phyloP scores from a whole-genome alignment of 2,888 invertebrate species.

The Arenicola marina region DNA sequence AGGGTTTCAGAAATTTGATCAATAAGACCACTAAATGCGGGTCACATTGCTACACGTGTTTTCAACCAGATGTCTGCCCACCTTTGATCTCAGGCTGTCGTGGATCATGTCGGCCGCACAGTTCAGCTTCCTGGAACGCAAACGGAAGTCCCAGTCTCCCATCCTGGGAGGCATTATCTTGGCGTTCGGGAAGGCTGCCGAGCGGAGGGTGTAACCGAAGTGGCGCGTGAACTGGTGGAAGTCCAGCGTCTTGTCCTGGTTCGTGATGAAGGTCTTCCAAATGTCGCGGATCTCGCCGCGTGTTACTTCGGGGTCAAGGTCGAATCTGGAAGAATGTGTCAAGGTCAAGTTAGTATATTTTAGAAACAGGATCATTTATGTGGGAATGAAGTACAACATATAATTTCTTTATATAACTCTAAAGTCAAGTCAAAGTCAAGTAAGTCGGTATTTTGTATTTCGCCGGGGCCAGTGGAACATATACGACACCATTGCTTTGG shows the following conservation, averaged over 20 bases:
- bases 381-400: no score
- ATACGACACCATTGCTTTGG: no score
- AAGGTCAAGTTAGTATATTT: no score
- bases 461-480: no score
- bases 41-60: no score
- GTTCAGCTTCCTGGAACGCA: conserved; percentile 58
- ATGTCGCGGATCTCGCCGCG: conserved; percentile 58
- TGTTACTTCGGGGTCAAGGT: conserved; percentile 51
- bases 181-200: conserved; percentile 60
- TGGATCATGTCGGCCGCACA: conserved; percentile 58
- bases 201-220: conserved; percentile 56
- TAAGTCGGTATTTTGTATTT: no score
- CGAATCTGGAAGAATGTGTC: conserved; percentile 42
- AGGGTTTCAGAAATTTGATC: no score
- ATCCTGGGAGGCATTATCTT: conserved; percentile 54
- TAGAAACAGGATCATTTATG: no score
- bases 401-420: no score
- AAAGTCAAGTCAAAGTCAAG: no score
- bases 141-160: conserved; percentile 59
- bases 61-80: conserved; percentile 22
- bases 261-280: conserved; percentile 60
- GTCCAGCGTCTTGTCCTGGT: conserved; percentile 56
- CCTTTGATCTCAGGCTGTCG: conserved; percentile 58
- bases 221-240: conserved; percentile 58
- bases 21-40: no score